Conservation (phyloP, 2,113 vertebrate species). For the Neotoma lepida region DNA sequence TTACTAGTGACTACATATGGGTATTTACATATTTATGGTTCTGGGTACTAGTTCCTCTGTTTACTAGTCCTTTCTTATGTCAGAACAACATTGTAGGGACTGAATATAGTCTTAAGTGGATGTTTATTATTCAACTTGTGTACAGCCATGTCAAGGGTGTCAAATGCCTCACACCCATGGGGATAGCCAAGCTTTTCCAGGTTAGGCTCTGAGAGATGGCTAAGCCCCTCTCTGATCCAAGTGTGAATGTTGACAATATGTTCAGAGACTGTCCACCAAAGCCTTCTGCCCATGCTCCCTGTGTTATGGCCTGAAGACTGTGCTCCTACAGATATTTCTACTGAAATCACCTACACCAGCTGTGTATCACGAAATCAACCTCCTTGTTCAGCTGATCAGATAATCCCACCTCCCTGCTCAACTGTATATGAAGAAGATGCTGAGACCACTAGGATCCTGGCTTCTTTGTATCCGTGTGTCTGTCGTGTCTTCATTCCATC, state of each 20-base stretch:
- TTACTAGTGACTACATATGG: no score
- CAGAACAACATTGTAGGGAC: not conserved
- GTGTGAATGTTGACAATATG: not conserved
- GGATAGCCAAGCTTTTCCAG: not conserved
- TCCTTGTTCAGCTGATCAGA: not conserved
- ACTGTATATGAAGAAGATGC: not conserved
- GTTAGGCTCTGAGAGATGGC: not conserved
- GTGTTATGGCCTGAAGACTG: not conserved
- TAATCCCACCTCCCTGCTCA: not conserved
- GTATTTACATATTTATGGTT: no score
- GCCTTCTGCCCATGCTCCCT: no score
- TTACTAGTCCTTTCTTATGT: not conserved
- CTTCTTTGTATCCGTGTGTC: not conserved
- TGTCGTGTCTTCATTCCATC: not conserved
- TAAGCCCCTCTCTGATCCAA: not conserved
- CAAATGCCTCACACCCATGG: not conserved
- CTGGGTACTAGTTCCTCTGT: not conserved
- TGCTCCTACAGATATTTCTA: not conserved
- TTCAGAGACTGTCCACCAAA: not conserved
- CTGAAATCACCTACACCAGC: no score
- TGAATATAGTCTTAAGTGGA: not conserved
- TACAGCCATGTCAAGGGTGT: not conserved
- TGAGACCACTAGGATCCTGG: not conserved
- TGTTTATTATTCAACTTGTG: not conserved
- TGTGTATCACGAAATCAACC: not conserved